phyloP scores from a whole-genome alignment of 2,797 vertebrate genomes.

The Aselliscus stoliczkanus region DNA sequence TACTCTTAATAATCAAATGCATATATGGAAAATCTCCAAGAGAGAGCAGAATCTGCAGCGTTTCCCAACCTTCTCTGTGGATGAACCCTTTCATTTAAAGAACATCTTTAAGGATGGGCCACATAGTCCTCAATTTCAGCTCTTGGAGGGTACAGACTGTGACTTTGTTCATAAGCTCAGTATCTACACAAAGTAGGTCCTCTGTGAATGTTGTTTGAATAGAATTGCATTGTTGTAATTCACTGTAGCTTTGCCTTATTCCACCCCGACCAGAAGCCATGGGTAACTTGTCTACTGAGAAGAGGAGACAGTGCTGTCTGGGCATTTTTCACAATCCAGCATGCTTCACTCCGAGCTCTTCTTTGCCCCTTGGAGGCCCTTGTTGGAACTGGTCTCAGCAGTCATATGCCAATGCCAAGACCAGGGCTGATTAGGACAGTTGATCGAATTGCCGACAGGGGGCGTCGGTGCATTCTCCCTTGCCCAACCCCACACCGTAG shows the following conservation, averaged over 20 bases:
- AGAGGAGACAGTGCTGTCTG: not conserved
- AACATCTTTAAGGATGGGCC: not conserved
- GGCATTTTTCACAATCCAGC: not conserved
- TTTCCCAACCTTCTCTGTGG: not conserved
- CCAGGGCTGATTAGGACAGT: not conserved
- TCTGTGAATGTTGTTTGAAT: not conserved
- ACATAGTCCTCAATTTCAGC: not conserved
- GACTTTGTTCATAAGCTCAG: not conserved
- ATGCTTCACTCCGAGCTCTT: not conserved
- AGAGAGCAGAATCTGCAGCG: not conserved
- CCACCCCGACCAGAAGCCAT: not conserved
- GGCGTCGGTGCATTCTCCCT: too few relatives aligned
- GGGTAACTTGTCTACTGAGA: not conserved
- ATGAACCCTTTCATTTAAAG: not conserved
- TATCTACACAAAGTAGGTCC: accelerated
- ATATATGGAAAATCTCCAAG: not conserved
- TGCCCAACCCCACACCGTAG: not conserved
- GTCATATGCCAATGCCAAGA: not conserved
- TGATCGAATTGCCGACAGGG: too few relatives aligned
- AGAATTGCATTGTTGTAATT: not conserved
- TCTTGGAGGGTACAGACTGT: not conserved
- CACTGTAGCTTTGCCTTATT: not conserved
- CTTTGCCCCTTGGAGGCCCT: not conserved
- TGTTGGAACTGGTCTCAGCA: not conserved
- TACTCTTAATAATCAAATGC: not conserved